Conservation (phyloP, 2,888 invertebrate genomes). For the Hartigia nigra region DNA sequence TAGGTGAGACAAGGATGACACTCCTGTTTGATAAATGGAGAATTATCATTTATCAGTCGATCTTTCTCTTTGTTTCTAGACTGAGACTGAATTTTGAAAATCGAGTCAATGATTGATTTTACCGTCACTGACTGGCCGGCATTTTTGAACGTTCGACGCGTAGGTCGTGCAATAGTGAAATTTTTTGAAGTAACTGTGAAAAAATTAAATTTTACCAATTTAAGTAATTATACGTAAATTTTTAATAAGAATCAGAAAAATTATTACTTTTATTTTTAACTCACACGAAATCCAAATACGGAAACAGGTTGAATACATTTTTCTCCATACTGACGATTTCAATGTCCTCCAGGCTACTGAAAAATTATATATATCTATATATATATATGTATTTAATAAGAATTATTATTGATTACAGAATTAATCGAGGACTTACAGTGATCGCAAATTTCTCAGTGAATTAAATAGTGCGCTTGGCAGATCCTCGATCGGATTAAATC, state of each 20-base stretch:
- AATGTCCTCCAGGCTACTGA: conserved; percentile 70
- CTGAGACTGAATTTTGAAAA: neutral
- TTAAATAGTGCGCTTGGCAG: conserved; percentile 49
- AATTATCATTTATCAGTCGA: conserved; percentile 37
- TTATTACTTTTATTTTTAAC: conserved; percentile 30
- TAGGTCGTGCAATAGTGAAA: conserved; percentile 73
- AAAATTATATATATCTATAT: conserved; percentile 31
- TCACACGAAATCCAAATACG: conserved; percentile 68
- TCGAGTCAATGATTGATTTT: conserved; percentile 31
- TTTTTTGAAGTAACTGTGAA: conserved; percentile 70
- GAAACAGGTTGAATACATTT: conserved; percentile 66
- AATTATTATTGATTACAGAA: neutral
- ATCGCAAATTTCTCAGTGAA: conserved; percentile 51
- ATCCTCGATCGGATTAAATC: conserved; percentile 56
- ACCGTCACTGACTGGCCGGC: conserved; percentile 74
- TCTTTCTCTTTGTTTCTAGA: neutral
- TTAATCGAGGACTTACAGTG: conserved; percentile 54
- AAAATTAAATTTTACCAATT: conserved; percentile 12
- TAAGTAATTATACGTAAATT: neutral
- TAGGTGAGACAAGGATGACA: conserved; percentile 73
- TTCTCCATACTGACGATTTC: conserved; percentile 68
- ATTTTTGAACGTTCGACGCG: conserved; percentile 70
- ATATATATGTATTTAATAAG: neutral
- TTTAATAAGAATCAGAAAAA: neutral
- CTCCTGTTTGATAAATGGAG: conserved; percentile 59